Base-by-base conservation (phyloP, 1,140 invertebrate species). In the Saccostrea echinata region DNA sequence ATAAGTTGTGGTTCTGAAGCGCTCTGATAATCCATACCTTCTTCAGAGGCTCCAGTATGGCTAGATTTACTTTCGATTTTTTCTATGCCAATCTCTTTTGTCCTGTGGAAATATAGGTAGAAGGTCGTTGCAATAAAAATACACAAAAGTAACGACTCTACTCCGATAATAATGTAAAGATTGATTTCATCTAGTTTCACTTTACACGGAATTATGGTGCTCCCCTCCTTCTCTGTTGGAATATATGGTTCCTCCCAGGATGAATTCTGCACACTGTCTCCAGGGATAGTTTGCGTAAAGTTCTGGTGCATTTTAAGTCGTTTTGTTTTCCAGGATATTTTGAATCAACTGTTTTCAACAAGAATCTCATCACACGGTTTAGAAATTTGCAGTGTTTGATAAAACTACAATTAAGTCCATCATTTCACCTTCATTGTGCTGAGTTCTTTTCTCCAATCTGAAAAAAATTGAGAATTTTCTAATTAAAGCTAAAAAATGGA, bases 131-230 rank as follows among this genome's bases (percentile, higher is more conserved):
- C 68, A 30, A 76, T 76, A 30, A 76, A 76, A 24, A 76, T 27
- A 30, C 68, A 76, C 27, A 76, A 27, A 12, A 76, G 68, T 35
- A 76, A 76, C 3, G 68, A 76, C 27, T 76, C 68, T 11, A 76
- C 27, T 30, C 68, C 68, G 13, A 76, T 76, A 76, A 76, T 76
- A 27, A 76, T 76, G 68, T 76, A 76, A 8, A 76, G 11, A 30
- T 76, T 76, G 30, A 76, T 30, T 76, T 76, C 68, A 33, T 76
- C 68, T 30, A 76, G 68, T 76, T 76, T 76, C 68, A 76, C 68
- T 33, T 33, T 76, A 30, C 68, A 76, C 3, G 68, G 68, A 76
- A 76, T 33, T 12, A 76, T 30, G 68, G 13, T 30, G 27, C 27
- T 76, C 24, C 27, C 27, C 12, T 27, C 27, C 3, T 76, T 33